These are phyloP conservation scores for Lynx canadensis DNA, from an alignment of 2,113 vertebrate genomes.

Conservation along the genomic window DNA sequence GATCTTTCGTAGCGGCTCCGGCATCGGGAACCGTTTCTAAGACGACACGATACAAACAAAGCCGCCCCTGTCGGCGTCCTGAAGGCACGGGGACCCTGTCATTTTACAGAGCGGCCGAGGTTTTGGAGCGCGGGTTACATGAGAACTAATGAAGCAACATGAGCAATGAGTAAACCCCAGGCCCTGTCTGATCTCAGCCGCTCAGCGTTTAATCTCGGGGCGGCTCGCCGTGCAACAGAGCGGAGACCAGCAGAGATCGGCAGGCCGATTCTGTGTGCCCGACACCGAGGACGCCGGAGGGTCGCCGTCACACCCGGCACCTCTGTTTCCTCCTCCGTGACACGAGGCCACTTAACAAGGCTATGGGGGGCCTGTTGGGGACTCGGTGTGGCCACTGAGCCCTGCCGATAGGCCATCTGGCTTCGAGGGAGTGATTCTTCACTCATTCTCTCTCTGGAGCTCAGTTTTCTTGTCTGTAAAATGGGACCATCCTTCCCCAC, in stretches of 20 bases:
- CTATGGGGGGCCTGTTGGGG: accelerated
- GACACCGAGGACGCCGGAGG: background rate
- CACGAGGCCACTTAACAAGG: accelerated
- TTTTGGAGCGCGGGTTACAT: no score
- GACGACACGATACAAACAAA: background rate
- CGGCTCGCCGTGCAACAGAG: accelerated
- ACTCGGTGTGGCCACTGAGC: accelerated
- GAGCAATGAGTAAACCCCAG: accelerated
- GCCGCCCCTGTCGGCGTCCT: accelerated
- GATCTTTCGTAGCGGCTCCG: background rate
- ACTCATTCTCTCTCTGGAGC: background rate
- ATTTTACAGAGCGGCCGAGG: accelerated
- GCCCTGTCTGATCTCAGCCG: accelerated
- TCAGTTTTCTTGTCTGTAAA: background rate
- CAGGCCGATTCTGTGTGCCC: accelerated
- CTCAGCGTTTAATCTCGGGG: background rate
- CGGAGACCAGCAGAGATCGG: accelerated
- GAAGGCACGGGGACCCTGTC: accelerated
- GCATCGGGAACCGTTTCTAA: background rate
- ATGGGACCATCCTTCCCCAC: accelerated
- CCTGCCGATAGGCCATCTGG: accelerated
- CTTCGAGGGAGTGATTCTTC: accelerated
- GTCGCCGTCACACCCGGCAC: accelerated
- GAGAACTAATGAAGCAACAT: accelerated
- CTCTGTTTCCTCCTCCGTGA: background rate